Evolutionary conservation across 1,140 invertebrate genomes (phyloP).

Genomic region (Drosophila arizonae): DNA sequence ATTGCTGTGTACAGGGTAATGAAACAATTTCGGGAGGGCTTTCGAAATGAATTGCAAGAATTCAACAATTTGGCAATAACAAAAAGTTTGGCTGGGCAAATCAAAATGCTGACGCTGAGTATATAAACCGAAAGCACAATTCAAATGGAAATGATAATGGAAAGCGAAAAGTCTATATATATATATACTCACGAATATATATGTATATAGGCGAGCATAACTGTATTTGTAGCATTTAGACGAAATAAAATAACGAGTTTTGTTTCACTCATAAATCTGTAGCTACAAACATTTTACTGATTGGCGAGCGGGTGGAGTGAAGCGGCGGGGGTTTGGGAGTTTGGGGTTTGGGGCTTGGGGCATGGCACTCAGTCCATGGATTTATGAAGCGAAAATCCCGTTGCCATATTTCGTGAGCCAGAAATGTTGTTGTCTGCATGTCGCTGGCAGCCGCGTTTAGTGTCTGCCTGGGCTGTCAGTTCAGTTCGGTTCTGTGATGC

Average conservation of each 20-base stretch:
- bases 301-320: constrained; percentile 4
- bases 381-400: constrained; percentile 68
- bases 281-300: constrained; percentile 37
- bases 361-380: constrained; percentile 28
- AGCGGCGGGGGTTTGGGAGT: background rate
- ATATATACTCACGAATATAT: too few species aligned
- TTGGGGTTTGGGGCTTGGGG: too few species aligned
- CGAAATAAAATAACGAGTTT: constrained; percentile 11
- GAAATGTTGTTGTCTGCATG: constrained; percentile 23
- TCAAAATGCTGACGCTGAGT: constrained; percentile 27
- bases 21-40: constrained; percentile 12
- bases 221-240: constrained; percentile 22
- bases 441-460: constrained; percentile 39
- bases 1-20: constrained; percentile 4
- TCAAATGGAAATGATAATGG: constrained; percentile 47
- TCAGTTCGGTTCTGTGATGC: constrained; percentile 8
- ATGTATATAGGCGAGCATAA: background rate
- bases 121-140: constrained; percentile 27
- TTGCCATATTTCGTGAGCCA: constrained; percentile 34
- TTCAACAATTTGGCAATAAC: constrained; percentile 31
- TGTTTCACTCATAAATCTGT: constrained; percentile 36
- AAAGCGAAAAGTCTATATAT: constrained; percentile 31
- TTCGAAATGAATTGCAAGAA: constrained; percentile 29
- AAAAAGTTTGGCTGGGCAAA: constrained; percentile 22
- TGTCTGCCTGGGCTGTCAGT: constrained; percentile 12